These are phyloP conservation scores for Cerastoderma edule DNA, from an alignment of 2,888 invertebrate genomes.

Conservation along the genomic window DNA sequence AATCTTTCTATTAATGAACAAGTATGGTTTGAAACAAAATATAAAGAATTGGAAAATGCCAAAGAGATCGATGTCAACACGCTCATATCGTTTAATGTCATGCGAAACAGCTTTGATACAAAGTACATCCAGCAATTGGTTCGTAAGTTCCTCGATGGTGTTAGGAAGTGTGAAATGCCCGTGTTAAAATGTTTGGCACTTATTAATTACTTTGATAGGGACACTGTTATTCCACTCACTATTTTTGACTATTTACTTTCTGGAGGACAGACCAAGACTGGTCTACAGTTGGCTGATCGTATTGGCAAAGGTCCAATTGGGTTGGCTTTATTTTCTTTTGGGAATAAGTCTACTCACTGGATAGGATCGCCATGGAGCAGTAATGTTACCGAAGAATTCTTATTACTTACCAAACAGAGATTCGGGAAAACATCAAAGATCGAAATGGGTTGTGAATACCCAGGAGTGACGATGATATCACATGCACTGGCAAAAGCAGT, in stretches of 20 bases:
- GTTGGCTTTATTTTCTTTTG: no score
- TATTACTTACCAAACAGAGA: background rate
- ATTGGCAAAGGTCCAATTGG: background rate
- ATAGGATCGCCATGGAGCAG: background rate
- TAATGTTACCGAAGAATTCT: background rate
- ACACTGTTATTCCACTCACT: constrained; percentile 31
- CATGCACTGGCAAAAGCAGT: constrained; percentile 37
- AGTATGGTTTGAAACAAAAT: constrained; percentile 47
- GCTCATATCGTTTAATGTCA: constrained; percentile 46
- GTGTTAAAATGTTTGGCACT: constrained; percentile 40
- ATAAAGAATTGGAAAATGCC: constrained; percentile 33
- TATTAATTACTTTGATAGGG: constrained; percentile 38
- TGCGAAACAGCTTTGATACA: constrained; percentile 40
- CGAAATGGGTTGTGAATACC: constrained; percentile 12
- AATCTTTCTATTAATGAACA: constrained; percentile 26
- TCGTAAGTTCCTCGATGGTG: constrained; percentile 25
- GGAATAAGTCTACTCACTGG: no score
- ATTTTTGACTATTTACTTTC: constrained; percentile 36
- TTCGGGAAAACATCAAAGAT: background rate
- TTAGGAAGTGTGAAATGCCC: constrained; percentile 23
- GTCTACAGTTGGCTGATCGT: background rate
- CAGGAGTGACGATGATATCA: constrained; percentile 38
- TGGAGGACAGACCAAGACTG: background rate
- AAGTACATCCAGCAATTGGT: constrained; percentile 29
- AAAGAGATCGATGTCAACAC: constrained; percentile 35